These are phyloP conservation scores for Sarcophaga peregrina DNA, from an alignment of 1,140 invertebrate genomes.

Conservation along the genomic window DNA sequence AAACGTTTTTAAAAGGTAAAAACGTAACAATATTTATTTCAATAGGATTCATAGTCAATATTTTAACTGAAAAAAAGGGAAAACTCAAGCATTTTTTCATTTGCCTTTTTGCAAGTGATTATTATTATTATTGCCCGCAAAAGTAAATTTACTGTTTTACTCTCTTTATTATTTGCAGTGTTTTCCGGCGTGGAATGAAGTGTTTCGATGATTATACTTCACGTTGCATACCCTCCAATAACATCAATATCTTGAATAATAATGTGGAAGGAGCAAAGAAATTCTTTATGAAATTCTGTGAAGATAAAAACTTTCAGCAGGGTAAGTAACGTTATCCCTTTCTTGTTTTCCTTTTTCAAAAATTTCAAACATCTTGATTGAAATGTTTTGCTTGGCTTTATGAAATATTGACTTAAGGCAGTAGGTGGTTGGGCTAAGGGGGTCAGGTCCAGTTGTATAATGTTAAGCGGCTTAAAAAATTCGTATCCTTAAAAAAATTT, in stretches of 20 bases:
- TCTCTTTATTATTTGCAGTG: constrained; percentile 53
- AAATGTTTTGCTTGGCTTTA: too few species aligned
- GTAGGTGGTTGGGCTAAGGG: not conserved
- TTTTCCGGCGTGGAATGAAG: constrained; percentile 62
- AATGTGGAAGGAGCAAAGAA: constrained; percentile 60
- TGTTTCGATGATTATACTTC: constrained; percentile 61
- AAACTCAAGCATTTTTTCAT: not conserved
- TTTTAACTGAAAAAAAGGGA: too few species aligned
- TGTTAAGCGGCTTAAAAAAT: not conserved
- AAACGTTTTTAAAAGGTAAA: too few species aligned
- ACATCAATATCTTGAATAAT: constrained; percentile 54
- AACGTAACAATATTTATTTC: too few species aligned
- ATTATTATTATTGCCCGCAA: not conserved
- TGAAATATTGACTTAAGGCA: not conserved
- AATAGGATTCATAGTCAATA: too few species aligned
- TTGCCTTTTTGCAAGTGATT: not conserved
- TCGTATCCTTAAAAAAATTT: too few species aligned
- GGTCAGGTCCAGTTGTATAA: not conserved
- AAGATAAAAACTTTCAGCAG: constrained; percentile 57
- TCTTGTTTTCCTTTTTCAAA: not conserved
- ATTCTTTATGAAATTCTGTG: constrained; percentile 62
- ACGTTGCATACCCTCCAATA: constrained; percentile 57
- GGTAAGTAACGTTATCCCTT: constrained; percentile 49
- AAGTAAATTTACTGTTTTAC: not conserved
- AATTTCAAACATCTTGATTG: not conserved